Evolutionary conservation across 2,888 invertebrate species (phyloP).

Genomic region (Himalopsyche kuldschensis): DNA sequence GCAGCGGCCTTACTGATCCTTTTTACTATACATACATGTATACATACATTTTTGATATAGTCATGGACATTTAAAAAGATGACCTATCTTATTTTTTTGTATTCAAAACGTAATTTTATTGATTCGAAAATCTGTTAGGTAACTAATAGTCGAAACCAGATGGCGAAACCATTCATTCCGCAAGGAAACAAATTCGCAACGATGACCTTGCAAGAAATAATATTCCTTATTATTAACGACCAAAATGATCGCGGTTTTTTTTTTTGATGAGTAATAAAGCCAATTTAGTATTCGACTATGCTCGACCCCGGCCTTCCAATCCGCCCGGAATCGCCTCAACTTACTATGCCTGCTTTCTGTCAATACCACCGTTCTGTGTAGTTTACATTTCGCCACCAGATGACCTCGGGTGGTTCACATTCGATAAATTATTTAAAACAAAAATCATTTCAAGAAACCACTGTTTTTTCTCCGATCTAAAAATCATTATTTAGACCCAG

Average conservation of each 20-base stretch:
- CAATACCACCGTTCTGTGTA: neutral
- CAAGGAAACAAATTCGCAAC: neutral
- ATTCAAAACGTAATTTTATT: neutral
- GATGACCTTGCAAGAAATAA: neutral
- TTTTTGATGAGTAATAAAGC: neutral
- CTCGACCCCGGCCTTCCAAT: neutral
- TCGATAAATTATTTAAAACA: no score
- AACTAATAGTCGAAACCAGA: neutral
- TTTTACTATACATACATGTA: no score
- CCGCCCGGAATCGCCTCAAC: neutral
- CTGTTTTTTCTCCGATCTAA: no score
- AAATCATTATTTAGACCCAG: no score
- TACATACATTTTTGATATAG: no score
- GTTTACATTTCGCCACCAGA: constrained; percentile 2
- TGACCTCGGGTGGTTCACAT: neutral
- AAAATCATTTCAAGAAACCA: no score
- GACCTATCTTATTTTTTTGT: no score
- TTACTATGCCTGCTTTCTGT: neutral
- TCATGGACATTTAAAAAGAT: no score
- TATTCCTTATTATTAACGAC: neutral
- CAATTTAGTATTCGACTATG: neutral
- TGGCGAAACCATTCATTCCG: neutral
- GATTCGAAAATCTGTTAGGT: neutral
- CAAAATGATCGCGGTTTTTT: neutral
- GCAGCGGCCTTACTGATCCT: no score